Evolutionary conservation across 2,113 vertebrate species (phyloP).

Genomic region (Paralichthys olivaceus): DNA sequence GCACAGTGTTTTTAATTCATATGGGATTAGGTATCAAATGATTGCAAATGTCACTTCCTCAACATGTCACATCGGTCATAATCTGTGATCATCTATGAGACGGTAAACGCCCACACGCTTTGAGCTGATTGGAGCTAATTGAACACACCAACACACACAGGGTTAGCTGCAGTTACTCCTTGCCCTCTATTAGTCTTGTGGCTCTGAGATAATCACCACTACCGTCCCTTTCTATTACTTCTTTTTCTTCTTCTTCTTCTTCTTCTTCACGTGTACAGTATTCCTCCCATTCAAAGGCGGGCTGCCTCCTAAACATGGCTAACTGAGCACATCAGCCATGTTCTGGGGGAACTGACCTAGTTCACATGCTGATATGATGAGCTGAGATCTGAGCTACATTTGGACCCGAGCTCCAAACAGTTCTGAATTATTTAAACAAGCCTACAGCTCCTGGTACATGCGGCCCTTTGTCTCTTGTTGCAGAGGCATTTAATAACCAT

Average conservation of each 20-base stretch:
- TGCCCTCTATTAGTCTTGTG: constrained; percentile 18
- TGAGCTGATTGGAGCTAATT: constrained; percentile 1
- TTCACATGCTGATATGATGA: constrained; percentile 70
- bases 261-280: background rate
- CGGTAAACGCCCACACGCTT: background rate
- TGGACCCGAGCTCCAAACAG: constrained; percentile 46
- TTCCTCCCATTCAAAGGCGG: constrained; percentile 10
- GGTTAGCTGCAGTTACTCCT: constrained; percentile 33
- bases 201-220: constrained; percentile 24
- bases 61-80: background rate
- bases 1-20: background rate
- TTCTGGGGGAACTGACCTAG: constrained; percentile 60
- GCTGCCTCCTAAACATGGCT: constrained; percentile 16
- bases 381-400: constrained; percentile 61
- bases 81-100: background rate
- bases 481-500: background rate
- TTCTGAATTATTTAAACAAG: constrained; percentile 61
- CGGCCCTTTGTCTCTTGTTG: background rate
- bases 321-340: constrained; percentile 32
- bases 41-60: background rate
- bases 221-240: background rate
- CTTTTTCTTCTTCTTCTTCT: background rate
- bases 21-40: background rate
- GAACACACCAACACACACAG: constrained; percentile 2
- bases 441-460: constrained; percentile 21